Evolutionary conservation across 2,888 invertebrate species (phyloP).

Genomic region (Myopa testacea): DNA sequence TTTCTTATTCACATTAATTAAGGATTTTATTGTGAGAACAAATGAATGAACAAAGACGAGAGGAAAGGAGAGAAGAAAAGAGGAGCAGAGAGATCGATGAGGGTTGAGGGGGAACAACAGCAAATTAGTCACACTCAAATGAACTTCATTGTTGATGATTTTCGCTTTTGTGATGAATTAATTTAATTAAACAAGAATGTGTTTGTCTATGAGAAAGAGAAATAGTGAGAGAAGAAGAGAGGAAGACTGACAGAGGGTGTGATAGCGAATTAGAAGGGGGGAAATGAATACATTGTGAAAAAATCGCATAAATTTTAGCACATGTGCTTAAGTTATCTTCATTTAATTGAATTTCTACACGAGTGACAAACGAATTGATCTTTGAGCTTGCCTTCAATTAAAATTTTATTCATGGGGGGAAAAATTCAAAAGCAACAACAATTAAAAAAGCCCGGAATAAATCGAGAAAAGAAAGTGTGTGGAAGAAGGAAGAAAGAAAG

Average conservation of each 20-base stretch:
- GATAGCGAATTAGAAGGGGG: neutral
- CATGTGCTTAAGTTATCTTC: neutral
- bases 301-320: neutral
- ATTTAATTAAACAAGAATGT: slow-evolving; percentile 12
- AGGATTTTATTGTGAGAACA: neutral
- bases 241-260: neutral
- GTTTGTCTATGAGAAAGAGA: neutral
- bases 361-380: slow-evolving; percentile 18
- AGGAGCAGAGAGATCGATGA: neutral
- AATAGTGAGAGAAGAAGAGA: too few relatives aligned
- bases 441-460: too few relatives aligned
- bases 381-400: slow-evolving; percentile 8
- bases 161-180: neutral
- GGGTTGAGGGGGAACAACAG: neutral
- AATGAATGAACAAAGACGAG: too few relatives aligned
- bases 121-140: slow-evolving; percentile 4
- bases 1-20: neutral
- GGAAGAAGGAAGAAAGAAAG: neutral
- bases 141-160: neutral
- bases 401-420: neutral
- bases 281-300: neutral
- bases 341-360: slow-evolving; percentile 18
- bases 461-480: neutral
- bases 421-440: too few relatives aligned
- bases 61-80: too few relatives aligned